These are phyloP conservation scores for Papilio protenor DNA, from an alignment of 2,888 invertebrate species.

Conservation along the genomic window DNA sequence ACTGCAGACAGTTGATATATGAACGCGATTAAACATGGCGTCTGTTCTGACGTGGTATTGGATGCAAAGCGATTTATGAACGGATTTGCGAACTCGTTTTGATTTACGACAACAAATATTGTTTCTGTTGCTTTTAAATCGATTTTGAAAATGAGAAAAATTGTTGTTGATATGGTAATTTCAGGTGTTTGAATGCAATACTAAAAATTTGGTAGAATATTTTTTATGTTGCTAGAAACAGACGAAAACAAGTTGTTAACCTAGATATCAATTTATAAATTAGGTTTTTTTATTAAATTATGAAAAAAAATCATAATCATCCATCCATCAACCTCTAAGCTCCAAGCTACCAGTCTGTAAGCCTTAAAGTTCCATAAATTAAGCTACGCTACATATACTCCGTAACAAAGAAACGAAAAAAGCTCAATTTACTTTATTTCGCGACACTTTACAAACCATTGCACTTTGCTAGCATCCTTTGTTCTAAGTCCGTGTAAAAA, in stretches of 20 bases:
- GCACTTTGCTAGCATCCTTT: conserved; percentile 25
- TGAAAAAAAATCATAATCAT: neutral
- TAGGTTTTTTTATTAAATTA: neutral
- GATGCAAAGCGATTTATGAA: conserved; percentile 32
- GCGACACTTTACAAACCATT: conserved; percentile 30
- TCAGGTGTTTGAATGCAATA: neutral
- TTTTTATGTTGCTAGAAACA: too few relatives aligned
- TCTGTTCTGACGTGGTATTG: conserved; percentile 18
- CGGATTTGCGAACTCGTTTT: conserved; percentile 21
- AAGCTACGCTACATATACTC: conserved; percentile 10
- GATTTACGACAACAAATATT: conserved; percentile 13
- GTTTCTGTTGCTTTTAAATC: neutral
- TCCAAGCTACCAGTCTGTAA: neutral
- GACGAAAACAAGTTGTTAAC: too few relatives aligned
- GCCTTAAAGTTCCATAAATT: conserved; percentile 4
- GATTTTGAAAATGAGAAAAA: conserved; percentile 3
- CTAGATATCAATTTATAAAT: neutral
- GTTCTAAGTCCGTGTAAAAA: conserved; percentile 19
- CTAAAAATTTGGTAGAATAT: too few relatives aligned
- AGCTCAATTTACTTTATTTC: conserved; percentile 23
- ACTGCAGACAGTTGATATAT: conserved; percentile 27
- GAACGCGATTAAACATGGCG: conserved; percentile 35
- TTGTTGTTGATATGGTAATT: neutral
- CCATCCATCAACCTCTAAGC: neutral
- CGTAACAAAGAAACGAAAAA: conserved; percentile 12